phyloP scores from a whole-genome alignment of 2,888 invertebrate genomes.

The Patella ulyssiponensis region DNA sequence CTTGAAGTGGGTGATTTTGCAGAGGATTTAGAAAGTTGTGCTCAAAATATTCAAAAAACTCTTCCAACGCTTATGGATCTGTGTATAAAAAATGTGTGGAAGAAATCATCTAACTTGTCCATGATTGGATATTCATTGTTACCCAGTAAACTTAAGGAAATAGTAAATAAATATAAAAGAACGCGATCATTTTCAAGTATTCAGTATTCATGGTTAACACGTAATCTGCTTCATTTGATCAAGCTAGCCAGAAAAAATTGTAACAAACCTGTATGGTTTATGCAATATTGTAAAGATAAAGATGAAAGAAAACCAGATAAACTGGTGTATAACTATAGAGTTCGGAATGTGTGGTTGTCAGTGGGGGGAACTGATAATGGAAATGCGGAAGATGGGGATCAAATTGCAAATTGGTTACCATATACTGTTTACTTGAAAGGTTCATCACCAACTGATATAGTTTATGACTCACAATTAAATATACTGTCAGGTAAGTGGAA shows the following conservation, averaged over 20 bases:
- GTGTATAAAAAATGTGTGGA: background rate
- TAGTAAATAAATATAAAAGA: background rate
- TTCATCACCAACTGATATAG: too few relatives aligned
- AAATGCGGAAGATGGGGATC: too few relatives aligned
- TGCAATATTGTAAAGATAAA: too few relatives aligned
- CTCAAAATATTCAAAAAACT: background rate
- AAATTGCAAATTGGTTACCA: too few relatives aligned
- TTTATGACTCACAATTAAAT: too few relatives aligned
- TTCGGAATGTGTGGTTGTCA: background rate
- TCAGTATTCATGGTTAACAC: background rate
- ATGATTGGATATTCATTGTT: background rate
- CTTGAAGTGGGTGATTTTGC: slow-evolving; percentile 14
- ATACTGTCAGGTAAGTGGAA: too few relatives aligned
- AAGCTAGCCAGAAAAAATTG: too few relatives aligned
- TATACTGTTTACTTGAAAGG: too few relatives aligned
- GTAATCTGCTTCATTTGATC: background rate
- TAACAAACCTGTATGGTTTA: too few relatives aligned
- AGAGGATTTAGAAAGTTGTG: background rate
- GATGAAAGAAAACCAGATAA: background rate
- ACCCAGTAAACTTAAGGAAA: background rate
- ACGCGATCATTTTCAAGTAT: background rate
- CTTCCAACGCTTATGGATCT: background rate
- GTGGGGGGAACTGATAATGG: too few relatives aligned
- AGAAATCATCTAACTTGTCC: too few relatives aligned
- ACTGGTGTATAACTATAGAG: background rate